Conservation (phyloP, 2,113 vertebrate genomes). For the Microcebus murinus region DNA sequence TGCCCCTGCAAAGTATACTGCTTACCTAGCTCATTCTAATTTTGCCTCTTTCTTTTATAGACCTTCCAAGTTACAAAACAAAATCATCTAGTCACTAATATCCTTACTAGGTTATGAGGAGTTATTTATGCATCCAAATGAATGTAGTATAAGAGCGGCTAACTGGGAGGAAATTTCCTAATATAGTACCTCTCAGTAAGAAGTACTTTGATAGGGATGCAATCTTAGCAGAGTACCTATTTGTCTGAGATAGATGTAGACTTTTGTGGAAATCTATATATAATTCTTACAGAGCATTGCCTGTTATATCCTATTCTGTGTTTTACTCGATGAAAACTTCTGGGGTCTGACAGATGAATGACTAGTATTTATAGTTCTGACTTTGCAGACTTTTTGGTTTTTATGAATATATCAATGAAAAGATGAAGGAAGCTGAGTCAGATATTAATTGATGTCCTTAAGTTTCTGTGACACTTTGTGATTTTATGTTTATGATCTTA, state of each 20-base stretch:
- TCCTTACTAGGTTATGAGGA: neutral
- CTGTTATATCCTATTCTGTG: neutral
- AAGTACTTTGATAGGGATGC: neutral
- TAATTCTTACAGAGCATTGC: neutral
- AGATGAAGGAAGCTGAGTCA: neutral
- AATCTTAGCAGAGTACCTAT: neutral
- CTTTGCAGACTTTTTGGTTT: neutral
- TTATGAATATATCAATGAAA: neutral
- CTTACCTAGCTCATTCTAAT: neutral
- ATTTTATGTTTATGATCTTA: slow-evolving; percentile 15
- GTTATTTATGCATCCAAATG: neutral
- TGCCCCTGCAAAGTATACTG: neutral
- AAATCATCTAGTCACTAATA: neutral
- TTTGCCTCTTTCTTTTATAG: neutral
- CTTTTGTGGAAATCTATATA: neutral
- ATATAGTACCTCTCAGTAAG: neutral
- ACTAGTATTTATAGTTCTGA: neutral
- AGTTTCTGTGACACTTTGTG: neutral
- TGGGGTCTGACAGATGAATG: neutral
- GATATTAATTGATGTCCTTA: neutral
- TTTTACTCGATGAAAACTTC: slow-evolving; percentile 9
- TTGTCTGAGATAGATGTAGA: neutral
- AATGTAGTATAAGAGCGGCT: neutral
- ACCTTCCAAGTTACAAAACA: neutral
- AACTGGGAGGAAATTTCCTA: neutral